Conservation (phyloP, 1,140 invertebrate species). For the Brachionus calyciflorus region DNA sequence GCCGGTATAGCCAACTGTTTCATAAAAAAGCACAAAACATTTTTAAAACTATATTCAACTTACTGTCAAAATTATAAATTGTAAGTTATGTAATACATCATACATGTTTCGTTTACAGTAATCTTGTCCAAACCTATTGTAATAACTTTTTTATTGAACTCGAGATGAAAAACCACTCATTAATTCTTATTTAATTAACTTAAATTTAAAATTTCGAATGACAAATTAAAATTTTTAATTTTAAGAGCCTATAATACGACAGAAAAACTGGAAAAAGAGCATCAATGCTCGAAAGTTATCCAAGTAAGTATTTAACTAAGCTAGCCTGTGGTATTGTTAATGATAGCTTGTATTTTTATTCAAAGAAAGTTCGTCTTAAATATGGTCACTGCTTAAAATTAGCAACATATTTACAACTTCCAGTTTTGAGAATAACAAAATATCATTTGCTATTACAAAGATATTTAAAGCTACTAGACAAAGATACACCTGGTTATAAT, state of each 20-base stretch:
- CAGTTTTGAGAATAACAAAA: conserved; percentile 42
- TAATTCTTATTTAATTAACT: too few species aligned
- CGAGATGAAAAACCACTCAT: too few species aligned
- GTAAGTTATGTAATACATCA: too few species aligned
- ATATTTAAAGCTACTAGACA: conserved; percentile 35
- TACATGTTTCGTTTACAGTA: too few species aligned
- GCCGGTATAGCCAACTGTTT: conserved; percentile 36
- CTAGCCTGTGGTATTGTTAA: neutral
- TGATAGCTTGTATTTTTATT: neutral
- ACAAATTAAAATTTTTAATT: neutral
- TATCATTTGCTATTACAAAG: conserved; percentile 40
- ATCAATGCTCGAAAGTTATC: neutral
- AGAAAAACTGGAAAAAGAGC: conserved; percentile 42
- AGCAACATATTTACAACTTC: conserved; percentile 37
- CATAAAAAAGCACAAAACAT: conserved; percentile 36
- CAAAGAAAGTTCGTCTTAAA: conserved; percentile 21
- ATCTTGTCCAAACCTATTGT: too few species aligned
- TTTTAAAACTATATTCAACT: conserved; percentile 35
- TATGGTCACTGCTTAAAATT: conserved; percentile 42
- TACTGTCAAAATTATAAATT: conserved; percentile 45
- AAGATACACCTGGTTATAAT: conserved; percentile 10
- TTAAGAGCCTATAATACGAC: conserved; percentile 1
- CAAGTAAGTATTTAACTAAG: neutral
- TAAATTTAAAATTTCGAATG: neutral
- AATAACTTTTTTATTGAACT: too few species aligned